Evolutionary conservation across 2,888 invertebrate species (phyloP), one percentile per base, ranked within the genome.

Genomic region (Desoria tigrina): DNA sequence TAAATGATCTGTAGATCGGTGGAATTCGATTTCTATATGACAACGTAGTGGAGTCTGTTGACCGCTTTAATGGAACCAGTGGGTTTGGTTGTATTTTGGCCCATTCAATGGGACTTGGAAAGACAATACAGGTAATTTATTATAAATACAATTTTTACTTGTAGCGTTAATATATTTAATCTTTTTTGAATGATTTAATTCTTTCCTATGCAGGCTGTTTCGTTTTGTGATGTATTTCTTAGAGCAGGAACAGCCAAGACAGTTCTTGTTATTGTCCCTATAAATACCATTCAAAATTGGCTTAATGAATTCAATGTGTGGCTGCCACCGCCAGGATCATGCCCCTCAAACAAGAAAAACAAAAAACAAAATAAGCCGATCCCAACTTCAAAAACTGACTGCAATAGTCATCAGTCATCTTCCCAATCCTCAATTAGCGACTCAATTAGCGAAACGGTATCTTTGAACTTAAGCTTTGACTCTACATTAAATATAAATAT

Each of bases 21-120:
- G 94, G 94, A n/a, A 89, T 94, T 18, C 84, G 97, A 64, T 98
- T 98, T 80, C 82, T 98, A 61, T 99, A 92, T 79, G 97, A 98
- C 81, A 99, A 98, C 80, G 89, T 98, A 26, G 90, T 99, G 74
- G 98, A 98, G 82, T 95, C 94, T 23, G 86, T 91, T 51, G 89
- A 89, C 68, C 85, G 94, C 74, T 98, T 90, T 80, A 90, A 90
- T 62, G 90, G 86, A 18, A 91, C 91, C 0, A 81, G 82, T 65
- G 97, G 98, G 14, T 96, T 98, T 80, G 99, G 99, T 16, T 99
- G 98, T 80, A 97, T 99, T 77, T 83, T 99, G 60, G 98, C 98
- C 0, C 98, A 99, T 83, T 95, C 95, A 51, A 99, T 99, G 99
- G 99, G 99, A 1, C 84, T 99, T 28, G 99, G 99, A n/a, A 99